Evolutionary conservation across 2,797 vertebrate genomes (phyloP), one percentile per base, ranked within the genome.

Genomic region (Micropoecilia bifurca): DNA sequence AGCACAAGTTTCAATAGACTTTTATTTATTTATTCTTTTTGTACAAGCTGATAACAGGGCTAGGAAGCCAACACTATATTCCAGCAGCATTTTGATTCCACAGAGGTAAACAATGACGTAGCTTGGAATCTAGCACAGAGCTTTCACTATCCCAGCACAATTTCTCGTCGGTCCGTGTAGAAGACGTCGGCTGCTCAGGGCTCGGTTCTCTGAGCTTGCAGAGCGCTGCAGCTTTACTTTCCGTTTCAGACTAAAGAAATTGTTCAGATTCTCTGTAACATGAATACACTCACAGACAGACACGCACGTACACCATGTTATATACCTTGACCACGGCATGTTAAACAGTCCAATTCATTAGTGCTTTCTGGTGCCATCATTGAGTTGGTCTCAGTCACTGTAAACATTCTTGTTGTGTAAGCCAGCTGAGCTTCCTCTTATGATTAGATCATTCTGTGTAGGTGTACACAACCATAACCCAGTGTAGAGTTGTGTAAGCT

Each of bases 401-500:
- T 93, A 93, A 94, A 95, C 92, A 93, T 89, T 89, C 87, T 80
- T 86, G 91, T 94, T 95, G 92, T 93, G 91, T 94, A 93, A 95
- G 91, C 88, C 89, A 91, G 86, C 90, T 87, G 82, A 92, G 88
- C 90, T 93, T 94, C 91, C 91, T 94, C 89, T 93, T 88, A 84
- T 88, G 90, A 95, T 95, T 89, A 93, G 90, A 93, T 94, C 92
- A 91, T 90, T 84, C 83, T 90, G 93, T 92, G 93, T 92, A 94
- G 93, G 94, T 93, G 93, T 93, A 82, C 91, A 94, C 91, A 94
- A 93, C 93, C 91, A 91, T 88, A 89, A 92, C 83, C 80, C 85
- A 39, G 88, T 90, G 90, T 89, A 82, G 91, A 89, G 93, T 93
- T 94, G 92, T 94, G 89, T 93, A 94, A 95, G 91, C 88, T 93